phyloP scores from a whole-genome alignment of 2,797 vertebrate genomes.

The Periophthalmus magnuspinnatus region DNA sequence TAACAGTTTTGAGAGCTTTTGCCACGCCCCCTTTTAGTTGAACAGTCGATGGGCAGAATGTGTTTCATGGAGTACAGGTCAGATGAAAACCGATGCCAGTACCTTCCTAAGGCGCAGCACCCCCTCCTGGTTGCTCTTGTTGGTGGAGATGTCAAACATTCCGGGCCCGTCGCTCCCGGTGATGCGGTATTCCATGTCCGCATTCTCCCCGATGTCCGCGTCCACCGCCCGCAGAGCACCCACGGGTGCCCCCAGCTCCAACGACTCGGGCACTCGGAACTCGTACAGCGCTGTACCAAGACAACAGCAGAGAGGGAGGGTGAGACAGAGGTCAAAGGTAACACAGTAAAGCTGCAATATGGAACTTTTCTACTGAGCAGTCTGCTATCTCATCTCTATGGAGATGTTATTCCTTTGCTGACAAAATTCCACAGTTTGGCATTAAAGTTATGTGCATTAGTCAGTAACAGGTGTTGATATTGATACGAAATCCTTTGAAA shows the following conservation, averaged over 20 bases:
- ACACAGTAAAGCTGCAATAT: not conserved
- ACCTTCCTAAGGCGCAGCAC: conserved; percentile 89
- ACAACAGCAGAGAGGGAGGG: not conserved
- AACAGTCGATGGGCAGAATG: no score
- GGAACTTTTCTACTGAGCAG: conserved; percentile 3
- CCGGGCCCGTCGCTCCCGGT: conserved; percentile 86
- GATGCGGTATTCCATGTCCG: conserved; percentile 88
- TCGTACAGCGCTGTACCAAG: conserved; percentile 84
- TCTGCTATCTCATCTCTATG: no score
- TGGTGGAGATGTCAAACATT: conserved; percentile 85
- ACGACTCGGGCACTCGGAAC: conserved; percentile 85
- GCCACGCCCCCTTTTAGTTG: no score
- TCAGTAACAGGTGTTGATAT: no score
- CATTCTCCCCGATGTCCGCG: conserved; percentile 87
- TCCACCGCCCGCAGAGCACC: conserved; percentile 87
- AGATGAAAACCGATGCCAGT: no score
- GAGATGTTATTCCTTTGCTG: no score
- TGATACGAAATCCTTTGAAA: no score
- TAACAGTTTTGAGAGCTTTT: no score
- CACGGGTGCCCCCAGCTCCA: conserved; percentile 73
- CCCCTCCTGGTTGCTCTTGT: conserved; percentile 89
- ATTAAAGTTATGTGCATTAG: no score
- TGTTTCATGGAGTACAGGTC: no score
- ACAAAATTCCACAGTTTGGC: no score
- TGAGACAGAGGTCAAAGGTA: not conserved